Percentiles rank a stretch among this genome's conserved stretches.
These are phyloP conservation scores for Ondatra zibethicus DNA, from an alignment of 2,113 vertebrate species.

Conservation along the genomic window DNA sequence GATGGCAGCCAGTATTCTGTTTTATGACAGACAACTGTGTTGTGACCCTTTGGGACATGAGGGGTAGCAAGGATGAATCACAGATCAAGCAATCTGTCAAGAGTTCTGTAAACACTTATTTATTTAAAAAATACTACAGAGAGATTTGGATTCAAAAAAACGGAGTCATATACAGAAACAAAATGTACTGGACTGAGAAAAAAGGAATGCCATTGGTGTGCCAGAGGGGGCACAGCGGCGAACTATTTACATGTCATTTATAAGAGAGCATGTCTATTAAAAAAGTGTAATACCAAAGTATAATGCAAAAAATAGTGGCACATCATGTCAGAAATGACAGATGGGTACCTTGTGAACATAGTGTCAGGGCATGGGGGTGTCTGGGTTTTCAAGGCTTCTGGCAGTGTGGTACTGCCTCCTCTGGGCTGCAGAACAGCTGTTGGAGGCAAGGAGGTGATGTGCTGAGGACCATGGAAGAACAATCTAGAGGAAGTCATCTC, in stretches of 20 bases:
- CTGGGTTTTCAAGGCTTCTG: slow-evolving; percentile 82
- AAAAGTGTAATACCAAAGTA: slow-evolving; percentile 87
- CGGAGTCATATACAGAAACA: slow-evolving; percentile 84
- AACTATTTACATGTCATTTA: slow-evolving; percentile 85
- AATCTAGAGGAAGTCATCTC: slow-evolving; percentile 69
- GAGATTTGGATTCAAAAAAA: slow-evolving; percentile 84
- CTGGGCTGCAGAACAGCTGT: slow-evolving; percentile 57
- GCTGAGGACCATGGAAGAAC: slow-evolving; percentile 60
- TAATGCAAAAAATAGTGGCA: slow-evolving; percentile 88
- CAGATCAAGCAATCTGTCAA: neutral
- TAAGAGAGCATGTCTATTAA: slow-evolving; percentile 84
- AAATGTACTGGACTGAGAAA: slow-evolving; percentile 83
- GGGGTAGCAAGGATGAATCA: neutral
- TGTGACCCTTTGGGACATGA: neutral
- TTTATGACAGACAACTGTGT: no score
- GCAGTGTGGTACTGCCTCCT: slow-evolving; percentile 65
- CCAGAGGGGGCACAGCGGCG: slow-evolving; percentile 74
- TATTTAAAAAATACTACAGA: slow-evolving; percentile 90
- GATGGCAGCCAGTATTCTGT: neutral
- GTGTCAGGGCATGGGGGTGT: slow-evolving; percentile 3
- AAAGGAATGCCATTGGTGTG: slow-evolving; percentile 76
- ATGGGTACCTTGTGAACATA: slow-evolving; percentile 79
- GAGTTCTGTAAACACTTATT: slow-evolving; percentile 85
- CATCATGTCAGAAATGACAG: slow-evolving; percentile 78
- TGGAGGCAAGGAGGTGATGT: slow-evolving; percentile 71